Conservation (phyloP, 2,797 vertebrate genomes). For the Pristis pectinata region DNA sequence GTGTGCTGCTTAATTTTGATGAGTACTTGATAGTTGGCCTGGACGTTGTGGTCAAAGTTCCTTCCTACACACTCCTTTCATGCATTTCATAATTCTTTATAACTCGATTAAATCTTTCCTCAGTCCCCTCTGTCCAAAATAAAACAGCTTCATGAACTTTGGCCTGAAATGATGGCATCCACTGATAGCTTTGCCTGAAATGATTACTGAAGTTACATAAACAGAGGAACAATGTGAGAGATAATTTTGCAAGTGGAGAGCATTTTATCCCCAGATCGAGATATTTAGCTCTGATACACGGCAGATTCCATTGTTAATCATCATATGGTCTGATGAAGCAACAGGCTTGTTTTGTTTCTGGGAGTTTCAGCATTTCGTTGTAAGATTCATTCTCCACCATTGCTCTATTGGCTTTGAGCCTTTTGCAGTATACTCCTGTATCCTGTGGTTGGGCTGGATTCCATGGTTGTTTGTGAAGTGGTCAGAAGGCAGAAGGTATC, state of each 20-base stretch:
- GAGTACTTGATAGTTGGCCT: too few relatives aligned
- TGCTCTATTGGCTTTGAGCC: not conserved
- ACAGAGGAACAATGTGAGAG: not conserved
- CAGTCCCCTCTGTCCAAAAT: too few relatives aligned
- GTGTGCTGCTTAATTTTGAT: too few relatives aligned
- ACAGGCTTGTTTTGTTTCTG: not conserved
- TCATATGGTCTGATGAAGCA: not conserved
- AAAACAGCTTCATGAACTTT: not conserved
- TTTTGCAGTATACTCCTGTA: not conserved
- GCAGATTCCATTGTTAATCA: not conserved
- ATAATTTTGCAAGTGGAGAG: not conserved
- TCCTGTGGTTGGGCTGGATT: too few relatives aligned
- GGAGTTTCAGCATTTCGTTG: not conserved
- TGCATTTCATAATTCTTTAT: too few relatives aligned
- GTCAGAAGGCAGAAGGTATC: not conserved
- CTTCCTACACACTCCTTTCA: too few relatives aligned
- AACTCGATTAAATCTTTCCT: too few relatives aligned
- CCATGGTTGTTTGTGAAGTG: not conserved
- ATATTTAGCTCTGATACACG: not conserved
- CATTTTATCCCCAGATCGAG: not conserved
- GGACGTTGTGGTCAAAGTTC: too few relatives aligned
- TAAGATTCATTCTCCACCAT: not conserved
- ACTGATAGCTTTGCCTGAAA: not conserved
- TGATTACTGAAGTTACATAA: slow-evolving; percentile 12
- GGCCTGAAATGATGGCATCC: not conserved